Evolutionary conservation across 2,113 vertebrate species (phyloP).

Genomic region (Callocephalon fimbriatum): DNA sequence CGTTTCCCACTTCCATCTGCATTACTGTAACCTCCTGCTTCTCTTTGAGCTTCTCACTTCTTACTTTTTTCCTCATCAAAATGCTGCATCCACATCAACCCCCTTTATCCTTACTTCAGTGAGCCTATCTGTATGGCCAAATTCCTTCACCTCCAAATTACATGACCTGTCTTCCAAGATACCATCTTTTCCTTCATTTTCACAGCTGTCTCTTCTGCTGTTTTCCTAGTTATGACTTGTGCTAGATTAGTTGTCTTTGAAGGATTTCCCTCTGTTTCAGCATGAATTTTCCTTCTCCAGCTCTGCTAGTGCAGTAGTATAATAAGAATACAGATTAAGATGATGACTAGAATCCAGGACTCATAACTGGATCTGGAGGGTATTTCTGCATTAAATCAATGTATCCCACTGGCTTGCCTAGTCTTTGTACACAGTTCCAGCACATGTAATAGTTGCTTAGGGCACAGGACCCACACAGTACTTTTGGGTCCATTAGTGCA

Average conservation of each 20-base stretch:
- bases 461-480: background rate
- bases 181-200: background rate
- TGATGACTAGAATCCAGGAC: background rate
- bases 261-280: background rate
- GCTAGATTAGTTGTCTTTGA: background rate
- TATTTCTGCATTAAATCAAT: background rate
- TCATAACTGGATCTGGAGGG: background rate
- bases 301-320: background rate
- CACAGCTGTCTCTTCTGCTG: background rate
- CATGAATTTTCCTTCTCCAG: background rate
- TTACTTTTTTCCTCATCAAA: background rate
- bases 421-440: background rate
- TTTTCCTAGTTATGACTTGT: background rate
- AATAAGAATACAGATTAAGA: background rate
- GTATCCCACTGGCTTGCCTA: background rate
- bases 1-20: background rate
- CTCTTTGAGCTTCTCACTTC: background rate
- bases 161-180: background rate
- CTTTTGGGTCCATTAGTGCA: background rate
- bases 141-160: background rate
- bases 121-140: background rate
- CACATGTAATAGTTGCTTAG: accelerated
- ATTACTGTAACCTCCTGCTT: background rate
- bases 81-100: background rate
- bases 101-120: background rate